Conservation (phyloP, 2,888 invertebrate species). For the Apotomis turbidana region DNA sequence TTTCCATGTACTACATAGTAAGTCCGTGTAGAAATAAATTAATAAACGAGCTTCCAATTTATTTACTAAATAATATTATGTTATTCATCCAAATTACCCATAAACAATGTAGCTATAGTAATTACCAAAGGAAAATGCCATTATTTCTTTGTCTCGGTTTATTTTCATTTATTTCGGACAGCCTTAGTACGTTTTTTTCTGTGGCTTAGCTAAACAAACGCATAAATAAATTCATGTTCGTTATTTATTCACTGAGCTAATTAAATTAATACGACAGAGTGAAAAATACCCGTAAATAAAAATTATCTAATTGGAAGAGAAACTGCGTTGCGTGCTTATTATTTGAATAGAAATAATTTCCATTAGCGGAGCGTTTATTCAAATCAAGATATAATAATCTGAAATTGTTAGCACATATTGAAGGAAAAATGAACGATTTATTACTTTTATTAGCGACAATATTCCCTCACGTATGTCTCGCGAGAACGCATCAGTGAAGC, state of each 20-base stretch:
- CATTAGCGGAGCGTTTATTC: not conserved
- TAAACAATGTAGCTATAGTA: conserved; percentile 11
- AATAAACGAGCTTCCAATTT: no score
- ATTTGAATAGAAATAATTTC: not conserved
- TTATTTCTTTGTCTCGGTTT: not conserved
- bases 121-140: conserved; percentile 9
- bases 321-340: no score
- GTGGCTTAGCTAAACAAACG: conserved; percentile 4
- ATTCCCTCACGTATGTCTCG: conserved; percentile 12
- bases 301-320: conserved; percentile 1
- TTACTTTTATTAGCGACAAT: conserved; percentile 3
- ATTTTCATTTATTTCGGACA: not conserved
- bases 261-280: conserved; percentile 9
- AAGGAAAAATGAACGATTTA: conserved; percentile 14
- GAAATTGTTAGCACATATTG: not conserved
- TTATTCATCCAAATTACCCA: conserved; percentile 5
- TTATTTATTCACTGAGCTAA: conserved; percentile 22
- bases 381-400: not conserved
- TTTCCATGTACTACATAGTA: no score
- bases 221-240: conserved; percentile 10
- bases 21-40: not conserved
- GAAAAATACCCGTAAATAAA: conserved; percentile 2
- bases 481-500: conserved; percentile 22
- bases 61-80: no score
- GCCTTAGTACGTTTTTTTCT: conserved; percentile 5